phyloP scores from a whole-genome alignment of 2,888 invertebrate genomes.

The Synanthedon tipuliformis region DNA sequence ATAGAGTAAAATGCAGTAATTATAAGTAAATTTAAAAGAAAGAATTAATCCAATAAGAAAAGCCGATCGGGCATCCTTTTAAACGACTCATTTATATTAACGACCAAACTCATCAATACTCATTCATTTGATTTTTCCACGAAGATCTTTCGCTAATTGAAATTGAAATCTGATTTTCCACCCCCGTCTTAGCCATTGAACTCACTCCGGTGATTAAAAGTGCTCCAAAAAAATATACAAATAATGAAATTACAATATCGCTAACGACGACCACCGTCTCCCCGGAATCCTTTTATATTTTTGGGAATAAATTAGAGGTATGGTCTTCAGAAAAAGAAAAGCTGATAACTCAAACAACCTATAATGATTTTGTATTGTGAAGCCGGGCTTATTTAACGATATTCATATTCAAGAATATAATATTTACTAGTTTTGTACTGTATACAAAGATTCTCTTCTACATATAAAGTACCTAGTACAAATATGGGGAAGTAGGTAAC shows the following conservation, averaged over 20 bases:
- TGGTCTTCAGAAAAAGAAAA: constrained; percentile 46
- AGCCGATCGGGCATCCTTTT: constrained; percentile 38
- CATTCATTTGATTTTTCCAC: constrained; percentile 56
- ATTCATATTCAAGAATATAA: background rate
- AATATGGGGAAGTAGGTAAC: too few relatives aligned
- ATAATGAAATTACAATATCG: constrained; percentile 73
- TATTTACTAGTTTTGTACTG: too few relatives aligned
- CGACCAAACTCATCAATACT: constrained; percentile 63
- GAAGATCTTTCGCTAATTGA: constrained; percentile 65
- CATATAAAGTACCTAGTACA: too few relatives aligned
- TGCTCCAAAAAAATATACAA: constrained; percentile 66
- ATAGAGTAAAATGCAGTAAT: background rate
- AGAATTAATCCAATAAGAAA: constrained; percentile 14
- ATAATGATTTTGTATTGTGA: constrained; percentile 50
- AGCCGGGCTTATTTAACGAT: constrained; percentile 23
- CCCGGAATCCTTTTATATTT: constrained; percentile 68
- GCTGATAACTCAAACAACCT: constrained; percentile 43
- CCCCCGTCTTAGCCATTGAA: constrained; percentile 37
- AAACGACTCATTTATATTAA: constrained; percentile 62
- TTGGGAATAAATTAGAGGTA: constrained; percentile 61
- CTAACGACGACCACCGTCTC: constrained; percentile 60
- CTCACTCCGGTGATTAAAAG: constrained; percentile 62
- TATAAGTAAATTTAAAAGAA: background rate
- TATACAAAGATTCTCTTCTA: too few relatives aligned
- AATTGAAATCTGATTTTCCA: constrained; percentile 69